These are phyloP conservation scores for Borostomias antarcticus DNA, from an alignment of 2,797 vertebrate species.

Conservation along the genomic window DNA sequence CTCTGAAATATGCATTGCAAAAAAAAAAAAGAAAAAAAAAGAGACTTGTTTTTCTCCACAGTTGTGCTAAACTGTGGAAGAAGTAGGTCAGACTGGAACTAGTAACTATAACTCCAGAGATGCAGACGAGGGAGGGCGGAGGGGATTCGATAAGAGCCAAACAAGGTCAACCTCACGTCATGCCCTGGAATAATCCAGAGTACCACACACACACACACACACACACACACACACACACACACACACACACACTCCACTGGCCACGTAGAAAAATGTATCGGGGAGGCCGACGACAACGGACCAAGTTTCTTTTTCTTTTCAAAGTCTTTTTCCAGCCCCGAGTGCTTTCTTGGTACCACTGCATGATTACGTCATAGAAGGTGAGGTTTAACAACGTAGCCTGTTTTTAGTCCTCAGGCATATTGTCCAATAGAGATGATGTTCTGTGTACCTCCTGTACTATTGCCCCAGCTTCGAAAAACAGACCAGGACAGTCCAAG, in stretches of 20 bases:
- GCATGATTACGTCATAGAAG: no score
- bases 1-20: slow-evolving; percentile 43
- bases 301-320: no score
- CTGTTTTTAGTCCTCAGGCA: no score
- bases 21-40: slow-evolving; percentile 17
- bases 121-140: slow-evolving; percentile 28
- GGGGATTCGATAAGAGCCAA: slow-evolving; percentile 10
- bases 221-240: neutral
- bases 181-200: slow-evolving; percentile 31
- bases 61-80: slow-evolving; percentile 43
- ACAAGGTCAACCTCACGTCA: slow-evolving; percentile 29
- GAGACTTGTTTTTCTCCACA: slow-evolving; percentile 35
- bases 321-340: no score
- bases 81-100: slow-evolving; percentile 60
- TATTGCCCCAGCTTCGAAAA: no score
- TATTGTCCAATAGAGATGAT: no score
- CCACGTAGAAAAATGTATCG: no score
- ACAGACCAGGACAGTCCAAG: no score
- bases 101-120: slow-evolving; percentile 41
- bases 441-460: no score
- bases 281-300: neutral
- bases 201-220: neutral
- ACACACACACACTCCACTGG: neutral
- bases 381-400: no score
- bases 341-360: neutral